These are phyloP conservation scores for Drosophila pegasa DNA, from an alignment of 2,888 invertebrate genomes.

Conservation along the genomic window DNA sequence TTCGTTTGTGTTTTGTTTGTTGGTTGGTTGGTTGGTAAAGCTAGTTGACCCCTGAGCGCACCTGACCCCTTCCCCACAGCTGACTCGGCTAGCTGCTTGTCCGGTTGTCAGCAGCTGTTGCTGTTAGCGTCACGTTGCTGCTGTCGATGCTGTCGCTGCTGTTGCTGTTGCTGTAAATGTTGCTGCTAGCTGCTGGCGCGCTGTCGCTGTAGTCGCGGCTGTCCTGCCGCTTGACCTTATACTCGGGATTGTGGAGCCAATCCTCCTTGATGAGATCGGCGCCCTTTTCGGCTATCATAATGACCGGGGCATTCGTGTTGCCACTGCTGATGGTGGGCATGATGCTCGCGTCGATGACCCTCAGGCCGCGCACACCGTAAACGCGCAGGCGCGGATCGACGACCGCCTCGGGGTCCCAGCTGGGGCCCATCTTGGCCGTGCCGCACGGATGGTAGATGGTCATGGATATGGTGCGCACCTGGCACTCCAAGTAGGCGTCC, in stretches of 20 bases:
- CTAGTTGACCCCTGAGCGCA: conserved; percentile 69
- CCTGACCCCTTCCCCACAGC: conserved; percentile 25
- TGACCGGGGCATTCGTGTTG: conserved; percentile 95
- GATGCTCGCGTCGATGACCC: conserved; percentile 58
- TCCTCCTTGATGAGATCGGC: conserved; percentile 94
- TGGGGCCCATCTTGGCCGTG: conserved; percentile 95
- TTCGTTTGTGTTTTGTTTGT: conserved; percentile 12
- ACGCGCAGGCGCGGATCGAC: conserved; percentile 92
- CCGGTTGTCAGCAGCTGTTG: conserved; percentile 30
- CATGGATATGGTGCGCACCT: conserved; percentile 94
- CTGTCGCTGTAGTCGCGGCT: conserved; percentile 27
- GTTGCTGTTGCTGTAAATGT: conserved; percentile 14
- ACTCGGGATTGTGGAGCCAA: conserved; percentile 87
- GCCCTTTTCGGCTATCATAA: conserved; percentile 96
- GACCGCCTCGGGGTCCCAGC: conserved; percentile 91
- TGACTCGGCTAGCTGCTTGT: conserved; percentile 39
- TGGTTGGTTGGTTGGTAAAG: conserved; percentile 46
- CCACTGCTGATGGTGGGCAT: conserved; percentile 86
- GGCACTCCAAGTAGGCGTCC: conserved; percentile 94
- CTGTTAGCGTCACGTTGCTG: conserved; percentile 27
- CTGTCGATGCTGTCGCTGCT: conserved; percentile 21
- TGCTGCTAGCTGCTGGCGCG: conserved; percentile 50
- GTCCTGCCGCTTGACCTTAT: conserved; percentile 69
- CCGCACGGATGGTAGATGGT: conserved; percentile 96
- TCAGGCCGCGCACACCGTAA: conserved; percentile 90